Evolutionary conservation across 2,888 invertebrate species (phyloP).

Genomic region (Drosophila meridiana): DNA sequence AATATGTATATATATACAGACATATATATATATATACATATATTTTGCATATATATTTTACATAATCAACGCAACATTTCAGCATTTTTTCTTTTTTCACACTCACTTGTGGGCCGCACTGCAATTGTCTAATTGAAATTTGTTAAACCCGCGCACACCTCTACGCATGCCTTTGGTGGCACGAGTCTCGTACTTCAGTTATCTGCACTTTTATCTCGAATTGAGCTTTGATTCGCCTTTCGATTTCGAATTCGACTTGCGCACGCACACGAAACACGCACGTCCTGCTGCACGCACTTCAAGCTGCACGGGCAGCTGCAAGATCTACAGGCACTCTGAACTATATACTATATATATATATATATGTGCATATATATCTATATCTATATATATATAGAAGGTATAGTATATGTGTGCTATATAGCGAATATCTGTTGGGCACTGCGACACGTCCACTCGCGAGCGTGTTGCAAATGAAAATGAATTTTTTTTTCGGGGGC

Average conservation of each 20-base stretch:
- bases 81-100: constrained; percentile 37
- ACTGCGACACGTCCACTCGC: constrained; percentile 80
- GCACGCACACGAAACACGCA: constrained; percentile 2
- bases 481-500: constrained; percentile 56
- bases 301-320: constrained; percentile 60
- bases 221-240: neutral
- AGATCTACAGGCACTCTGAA: constrained; percentile 47
- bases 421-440: constrained; percentile 31
- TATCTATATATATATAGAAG: constrained; percentile 29
- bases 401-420: constrained; percentile 46
- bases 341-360: constrained; percentile 20
- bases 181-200: constrained; percentile 35
- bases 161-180: constrained; percentile 73
- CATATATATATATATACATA: constrained; percentile 26
- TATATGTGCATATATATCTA: constrained; percentile 29
- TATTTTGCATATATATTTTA: constrained; percentile 49
- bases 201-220: constrained; percentile 1
- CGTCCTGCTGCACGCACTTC: constrained; percentile 52
- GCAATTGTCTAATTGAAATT: constrained; percentile 56
- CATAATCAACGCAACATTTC: constrained; percentile 67
- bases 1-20: constrained; percentile 31
- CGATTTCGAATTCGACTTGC: neutral
- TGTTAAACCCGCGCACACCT: constrained; percentile 64
- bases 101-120: constrained; percentile 61
- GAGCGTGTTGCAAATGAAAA: constrained; percentile 80